Percentiles rank a stretch among this genome's conserved stretches.
phyloP scores from a whole-genome alignment of 2,888 invertebrate species.

The Ptilodon capucinus region DNA sequence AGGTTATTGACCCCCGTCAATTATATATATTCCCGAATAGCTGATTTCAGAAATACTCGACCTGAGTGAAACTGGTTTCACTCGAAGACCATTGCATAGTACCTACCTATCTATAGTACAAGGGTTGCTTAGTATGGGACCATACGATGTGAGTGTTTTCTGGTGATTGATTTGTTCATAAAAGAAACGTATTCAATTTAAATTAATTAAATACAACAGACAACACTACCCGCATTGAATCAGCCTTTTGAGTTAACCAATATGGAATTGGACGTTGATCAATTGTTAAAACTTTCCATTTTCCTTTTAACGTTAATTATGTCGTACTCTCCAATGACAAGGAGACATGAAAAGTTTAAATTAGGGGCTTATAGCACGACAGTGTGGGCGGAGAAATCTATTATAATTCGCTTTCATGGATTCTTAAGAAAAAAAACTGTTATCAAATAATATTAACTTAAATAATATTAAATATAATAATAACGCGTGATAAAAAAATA shows the following conservation, averaged over 20 bases:
- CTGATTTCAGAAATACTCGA: too few relatives aligned
- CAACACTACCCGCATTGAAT: constrained; percentile 20
- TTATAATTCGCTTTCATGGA: not conserved
- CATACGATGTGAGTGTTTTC: not conserved
- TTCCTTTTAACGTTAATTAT: constrained; percentile 11
- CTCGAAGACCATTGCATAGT: too few relatives aligned
- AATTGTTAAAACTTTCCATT: constrained; percentile 19
- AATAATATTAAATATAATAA: too few relatives aligned
- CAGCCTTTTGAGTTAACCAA: constrained; percentile 32
- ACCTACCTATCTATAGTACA: too few relatives aligned
- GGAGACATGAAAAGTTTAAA: constrained; percentile 14
- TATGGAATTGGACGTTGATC: constrained; percentile 31
- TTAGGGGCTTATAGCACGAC: constrained; percentile 4
- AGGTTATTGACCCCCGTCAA: too few relatives aligned
- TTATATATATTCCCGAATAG: too few relatives aligned
- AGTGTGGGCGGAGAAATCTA: not conserved
- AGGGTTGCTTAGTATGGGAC: too few relatives aligned
- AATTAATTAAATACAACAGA: constrained; percentile 4
- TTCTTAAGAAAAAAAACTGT: too few relatives aligned
- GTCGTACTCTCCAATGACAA: constrained; percentile 6
- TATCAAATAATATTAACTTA: too few relatives aligned
- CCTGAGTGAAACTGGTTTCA: too few relatives aligned
- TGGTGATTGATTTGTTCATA: not conserved
- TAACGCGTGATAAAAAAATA: too few relatives aligned
- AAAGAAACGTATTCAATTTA: too few relatives aligned